Percentiles rank a stretch among this genome's conserved stretches.
phyloP scores from a whole-genome alignment of 2,888 invertebrate species.

The Fissipunctia ypsillon region DNA sequence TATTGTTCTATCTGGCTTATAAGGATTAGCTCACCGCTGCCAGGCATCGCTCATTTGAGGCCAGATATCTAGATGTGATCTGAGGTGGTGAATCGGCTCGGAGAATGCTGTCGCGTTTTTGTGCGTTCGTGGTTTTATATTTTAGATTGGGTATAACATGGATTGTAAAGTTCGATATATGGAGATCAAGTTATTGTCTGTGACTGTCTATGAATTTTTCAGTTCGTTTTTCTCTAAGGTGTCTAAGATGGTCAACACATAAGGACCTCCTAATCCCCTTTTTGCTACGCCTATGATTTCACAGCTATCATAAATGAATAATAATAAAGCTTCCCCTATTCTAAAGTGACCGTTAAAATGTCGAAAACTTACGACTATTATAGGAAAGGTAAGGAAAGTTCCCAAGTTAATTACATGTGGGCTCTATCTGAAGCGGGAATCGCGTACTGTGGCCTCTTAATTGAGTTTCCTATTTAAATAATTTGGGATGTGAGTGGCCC shows the following conservation, averaged over 20 bases:
- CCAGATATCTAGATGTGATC: slow-evolving; percentile 66
- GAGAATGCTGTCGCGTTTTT: slow-evolving; percentile 36
- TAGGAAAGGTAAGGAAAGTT: slow-evolving; percentile 69
- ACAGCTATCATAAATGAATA: slow-evolving; percentile 61
- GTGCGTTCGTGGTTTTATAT: background rate
- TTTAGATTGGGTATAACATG: background rate
- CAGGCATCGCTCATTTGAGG: slow-evolving; percentile 67
- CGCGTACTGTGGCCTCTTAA: slow-evolving; percentile 78
- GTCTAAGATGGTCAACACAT: background rate
- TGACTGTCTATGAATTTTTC: background rate
- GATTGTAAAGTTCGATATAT: too few species aligned
- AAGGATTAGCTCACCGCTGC: slow-evolving; percentile 82
- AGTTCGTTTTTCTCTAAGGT: background rate
- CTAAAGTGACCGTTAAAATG: slow-evolving; percentile 79
- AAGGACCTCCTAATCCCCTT: background rate
- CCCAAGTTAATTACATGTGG: slow-evolving; percentile 82
- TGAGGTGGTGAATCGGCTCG: slow-evolving; percentile 37
- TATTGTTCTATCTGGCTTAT: slow-evolving; percentile 88
- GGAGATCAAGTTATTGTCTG: background rate
- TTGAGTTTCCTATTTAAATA: slow-evolving; percentile 85
- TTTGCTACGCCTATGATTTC: slow-evolving; percentile 41
- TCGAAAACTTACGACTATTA: slow-evolving; percentile 73
- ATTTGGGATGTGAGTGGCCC: slow-evolving; percentile 72
- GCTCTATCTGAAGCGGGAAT: slow-evolving; percentile 80
- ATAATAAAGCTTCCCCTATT: slow-evolving; percentile 70